phyloP scores from a whole-genome alignment of 2,888 invertebrate genomes.

The Pomacea canaliculata region DNA sequence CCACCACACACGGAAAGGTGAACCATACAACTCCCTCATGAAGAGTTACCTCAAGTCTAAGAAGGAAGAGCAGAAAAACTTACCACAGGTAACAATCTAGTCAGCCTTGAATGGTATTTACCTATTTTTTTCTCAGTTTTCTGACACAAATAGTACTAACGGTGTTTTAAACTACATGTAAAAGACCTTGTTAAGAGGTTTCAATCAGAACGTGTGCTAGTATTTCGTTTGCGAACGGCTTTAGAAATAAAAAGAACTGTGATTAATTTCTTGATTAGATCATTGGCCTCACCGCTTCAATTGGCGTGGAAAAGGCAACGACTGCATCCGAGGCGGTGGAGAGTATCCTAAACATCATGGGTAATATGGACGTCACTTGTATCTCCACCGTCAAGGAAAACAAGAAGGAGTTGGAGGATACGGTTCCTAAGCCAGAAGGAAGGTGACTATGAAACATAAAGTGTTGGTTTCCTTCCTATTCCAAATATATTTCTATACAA shows the following conservation, averaged over 20 bases:
- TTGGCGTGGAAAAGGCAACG: slow-evolving; percentile 59
- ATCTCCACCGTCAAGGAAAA: slow-evolving; percentile 47
- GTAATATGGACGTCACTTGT: slow-evolving; percentile 46
- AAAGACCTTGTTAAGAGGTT: no score
- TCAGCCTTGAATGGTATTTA: background rate
- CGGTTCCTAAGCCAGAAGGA: slow-evolving; percentile 46
- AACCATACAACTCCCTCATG: slow-evolving; percentile 47
- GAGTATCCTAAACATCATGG: slow-evolving; percentile 58
- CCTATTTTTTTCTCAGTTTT: no score
- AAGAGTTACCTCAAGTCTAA: slow-evolving; percentile 34
- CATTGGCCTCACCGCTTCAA: slow-evolving; percentile 66
- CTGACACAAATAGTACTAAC: no score
- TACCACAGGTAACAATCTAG: slow-evolving; percentile 18
- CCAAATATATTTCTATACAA: background rate
- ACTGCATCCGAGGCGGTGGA: slow-evolving; percentile 48
- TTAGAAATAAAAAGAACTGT: no score
- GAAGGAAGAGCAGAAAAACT: background rate
- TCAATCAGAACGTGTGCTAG: no score
- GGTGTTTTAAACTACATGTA: no score
- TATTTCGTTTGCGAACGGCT: no score
- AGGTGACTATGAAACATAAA: slow-evolving; percentile 31
- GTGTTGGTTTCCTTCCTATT: no score
- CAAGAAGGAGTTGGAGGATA: slow-evolving; percentile 39
- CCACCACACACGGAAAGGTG: slow-evolving; percentile 44
- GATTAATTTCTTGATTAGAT: slow-evolving; percentile 45